Evolutionary conservation across 2,797 vertebrate species (phyloP).

Genomic region (Crypturellus tataupa): DNA sequence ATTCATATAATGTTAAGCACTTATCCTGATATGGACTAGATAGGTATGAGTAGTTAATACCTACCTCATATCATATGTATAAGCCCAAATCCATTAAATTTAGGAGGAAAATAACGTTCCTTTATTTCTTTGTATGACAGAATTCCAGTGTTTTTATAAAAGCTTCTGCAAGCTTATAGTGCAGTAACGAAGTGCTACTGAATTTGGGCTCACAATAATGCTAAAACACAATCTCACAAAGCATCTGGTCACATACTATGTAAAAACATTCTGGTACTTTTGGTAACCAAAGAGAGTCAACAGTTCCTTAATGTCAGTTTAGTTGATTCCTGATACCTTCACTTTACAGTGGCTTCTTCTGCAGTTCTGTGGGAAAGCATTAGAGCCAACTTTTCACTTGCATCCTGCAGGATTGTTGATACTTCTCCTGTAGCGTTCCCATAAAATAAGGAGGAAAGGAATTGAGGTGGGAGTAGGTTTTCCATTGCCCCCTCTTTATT

Average conservation of each 20-base stretch:
- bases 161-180: background rate
- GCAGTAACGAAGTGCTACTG: background rate
- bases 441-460: background rate
- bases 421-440: background rate
- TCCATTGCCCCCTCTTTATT: fast-evolving
- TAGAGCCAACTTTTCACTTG: background rate
- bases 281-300: background rate
- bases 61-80: background rate
- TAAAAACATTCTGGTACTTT: background rate
- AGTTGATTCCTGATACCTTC: constrained; percentile 22
- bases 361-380: background rate
- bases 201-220: background rate
- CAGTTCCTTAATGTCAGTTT: background rate
- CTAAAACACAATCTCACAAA: background rate
- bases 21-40: background rate
- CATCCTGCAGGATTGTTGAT: background rate
- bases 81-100: background rate
- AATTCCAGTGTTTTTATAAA: background rate
- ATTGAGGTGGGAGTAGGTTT: background rate
- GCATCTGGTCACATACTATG: background rate
- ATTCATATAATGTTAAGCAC: background rate
- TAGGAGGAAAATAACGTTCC: background rate
- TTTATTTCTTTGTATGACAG: background rate
- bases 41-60: background rate
- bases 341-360: background rate